A percentile compares a stretch with the other conserved stretches of the same genome.
Conservation (phyloP, 2,113 vertebrate genomes). For the Tor tambroides region DNA sequence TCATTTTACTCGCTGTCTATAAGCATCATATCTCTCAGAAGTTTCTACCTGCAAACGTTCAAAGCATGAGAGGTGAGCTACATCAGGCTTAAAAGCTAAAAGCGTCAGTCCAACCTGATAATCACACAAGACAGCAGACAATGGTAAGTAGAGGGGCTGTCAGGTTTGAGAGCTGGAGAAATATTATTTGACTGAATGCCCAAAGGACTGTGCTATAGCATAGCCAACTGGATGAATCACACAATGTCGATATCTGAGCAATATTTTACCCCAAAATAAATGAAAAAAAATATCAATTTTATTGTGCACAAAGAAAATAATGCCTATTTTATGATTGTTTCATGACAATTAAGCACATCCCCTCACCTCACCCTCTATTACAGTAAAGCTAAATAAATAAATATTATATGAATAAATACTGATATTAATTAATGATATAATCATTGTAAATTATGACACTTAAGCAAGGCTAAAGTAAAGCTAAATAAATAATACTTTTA, state of each 20-base stretch:
- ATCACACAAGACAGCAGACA: constrained; percentile 30
- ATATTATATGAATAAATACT: not conserved
- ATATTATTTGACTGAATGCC: constrained; percentile 26
- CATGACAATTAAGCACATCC: not conserved
- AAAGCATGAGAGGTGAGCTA: constrained; percentile 30
- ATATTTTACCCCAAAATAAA: constrained; percentile 1
- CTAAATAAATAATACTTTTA: too few relatives aligned
- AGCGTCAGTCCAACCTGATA: constrained; percentile 40
- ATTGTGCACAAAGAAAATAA: not conserved
- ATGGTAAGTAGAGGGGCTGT: not conserved
- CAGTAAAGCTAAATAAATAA: not conserved
- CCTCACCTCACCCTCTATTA: not conserved
- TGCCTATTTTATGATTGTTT: not conserved
- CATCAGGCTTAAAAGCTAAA: constrained; percentile 17
- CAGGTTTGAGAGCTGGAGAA: constrained; percentile 17
- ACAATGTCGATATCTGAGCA: not conserved
- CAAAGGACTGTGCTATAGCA: constrained; percentile 28
- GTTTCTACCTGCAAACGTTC: constrained; percentile 36
- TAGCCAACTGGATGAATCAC: not conserved
- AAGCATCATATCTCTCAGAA: not conserved
- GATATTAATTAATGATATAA: not conserved
- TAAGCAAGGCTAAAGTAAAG: too few relatives aligned
- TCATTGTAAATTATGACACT: too few relatives aligned
- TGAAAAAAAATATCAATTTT: not conserved
- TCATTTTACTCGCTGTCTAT: not conserved